phyloP scores from a whole-genome alignment of 1,140 invertebrate species.

The Mya arenaria region DNA sequence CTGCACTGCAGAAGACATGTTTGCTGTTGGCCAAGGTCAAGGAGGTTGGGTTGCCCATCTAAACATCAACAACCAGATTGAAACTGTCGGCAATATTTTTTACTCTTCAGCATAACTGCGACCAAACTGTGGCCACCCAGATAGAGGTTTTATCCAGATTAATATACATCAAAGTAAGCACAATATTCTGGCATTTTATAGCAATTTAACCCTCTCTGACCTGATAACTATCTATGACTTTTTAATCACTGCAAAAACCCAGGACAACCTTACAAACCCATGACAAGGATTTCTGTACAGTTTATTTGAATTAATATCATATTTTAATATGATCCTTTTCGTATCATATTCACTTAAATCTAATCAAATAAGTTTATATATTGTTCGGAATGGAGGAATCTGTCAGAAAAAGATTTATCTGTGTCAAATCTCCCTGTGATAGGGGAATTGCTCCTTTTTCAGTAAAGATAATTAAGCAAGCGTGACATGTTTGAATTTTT shows the following conservation, averaged over 20 bases:
- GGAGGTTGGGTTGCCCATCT: neutral
- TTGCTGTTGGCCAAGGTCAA: too few species aligned
- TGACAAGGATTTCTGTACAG: neutral
- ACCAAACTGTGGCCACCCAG: neutral
- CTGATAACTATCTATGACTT: slow-evolving; percentile 26
- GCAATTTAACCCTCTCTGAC: neutral
- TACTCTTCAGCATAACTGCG: slow-evolving; percentile 20
- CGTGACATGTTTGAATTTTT: neutral
- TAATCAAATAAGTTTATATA: slow-evolving; percentile 31
- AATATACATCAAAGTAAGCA: neutral
- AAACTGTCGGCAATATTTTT: neutral
- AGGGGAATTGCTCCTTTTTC: neutral
- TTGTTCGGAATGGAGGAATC: neutral
- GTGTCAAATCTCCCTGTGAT: neutral
- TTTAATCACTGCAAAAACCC: slow-evolving; percentile 26
- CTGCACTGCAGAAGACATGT: too few species aligned
- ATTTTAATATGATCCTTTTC: slow-evolving; percentile 37
- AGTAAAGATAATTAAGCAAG: slow-evolving; percentile 5
- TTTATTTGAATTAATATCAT: slow-evolving; percentile 40
- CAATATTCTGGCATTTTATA: neutral
- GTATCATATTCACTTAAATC: slow-evolving; percentile 14
- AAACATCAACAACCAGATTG: slow-evolving; percentile 30
- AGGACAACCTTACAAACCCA: neutral
- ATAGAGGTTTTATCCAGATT: neutral
- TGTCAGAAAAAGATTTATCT: slow-evolving; percentile 8